Base-by-base conservation (phyloP, 2,113 vertebrate genomes). In the Clarias batrachus region DNA sequence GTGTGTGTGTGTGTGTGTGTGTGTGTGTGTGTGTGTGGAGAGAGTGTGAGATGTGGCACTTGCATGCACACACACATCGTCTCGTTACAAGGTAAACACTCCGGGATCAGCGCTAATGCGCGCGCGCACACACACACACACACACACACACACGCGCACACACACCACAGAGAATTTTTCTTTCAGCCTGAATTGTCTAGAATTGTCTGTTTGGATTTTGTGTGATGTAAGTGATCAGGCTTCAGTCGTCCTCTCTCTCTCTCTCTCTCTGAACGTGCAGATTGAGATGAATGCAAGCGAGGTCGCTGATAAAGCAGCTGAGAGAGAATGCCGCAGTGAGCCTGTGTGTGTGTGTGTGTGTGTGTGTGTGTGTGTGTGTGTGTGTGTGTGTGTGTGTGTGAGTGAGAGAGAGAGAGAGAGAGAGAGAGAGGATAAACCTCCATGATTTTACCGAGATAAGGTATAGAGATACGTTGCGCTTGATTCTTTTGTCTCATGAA, bases 181-280 rank as follows among this genome's bases (percentile, higher is more conserved):
- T 82, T 87, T 16, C 0, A 23, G 6, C 2, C 84, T 88, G 12
- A n/a, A n/a, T n/a, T n/a, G n/a, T n/a, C n/a, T 89, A 87, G 91
- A 87, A 91, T 91, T 92, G 90, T 10, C 52, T 10, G 65, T 71
- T 86, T 91, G 85, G 92, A 93, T 90, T 93, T 93, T 85, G 83
- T 41, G 88, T 92, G 92, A 90, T 90, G 89, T 90, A 91, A 90
- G 89, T 90, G 74, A 90, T 91, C 82, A 85, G 89, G 90, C 90
- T 89, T 92, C 91, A 91, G 93, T 66, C 63, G 2, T 17, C 27
- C 11, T 48, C 48, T 48, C 23, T 11, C 41, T n/a, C 11, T n/a
- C 37, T 37, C 33, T 37, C 12, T 4, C 23, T 54, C 11, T n/a
- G 25, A 56, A n/a, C 4, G 16, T 16, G 25, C 48, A 56, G 25